These are phyloP conservation scores for Micromesistius poutassou DNA, from an alignment of 2,797 vertebrate species.

Conservation along the genomic window DNA sequence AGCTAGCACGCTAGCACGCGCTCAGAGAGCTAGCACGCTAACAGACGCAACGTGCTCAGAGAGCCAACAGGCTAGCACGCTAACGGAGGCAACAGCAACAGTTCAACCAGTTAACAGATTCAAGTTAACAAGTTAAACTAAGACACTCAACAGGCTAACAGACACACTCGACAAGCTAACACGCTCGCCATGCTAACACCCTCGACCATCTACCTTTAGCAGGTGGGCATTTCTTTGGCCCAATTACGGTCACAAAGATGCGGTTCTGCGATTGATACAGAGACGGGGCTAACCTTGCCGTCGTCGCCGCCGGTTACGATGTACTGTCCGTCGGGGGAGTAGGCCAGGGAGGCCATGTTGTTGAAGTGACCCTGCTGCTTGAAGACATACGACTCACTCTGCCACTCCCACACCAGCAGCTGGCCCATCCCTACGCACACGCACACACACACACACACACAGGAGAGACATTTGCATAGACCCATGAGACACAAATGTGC, in stretches of 20 bases:
- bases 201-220: not conserved
- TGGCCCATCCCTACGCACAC: constrained; percentile 83
- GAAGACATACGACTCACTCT: constrained; percentile 94
- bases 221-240: not conserved
- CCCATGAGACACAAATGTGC: no score
- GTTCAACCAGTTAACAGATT: not conserved
- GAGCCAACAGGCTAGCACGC: not conserved
- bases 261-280: not conserved
- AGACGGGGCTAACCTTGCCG: constrained; percentile 80
- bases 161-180: not conserved
- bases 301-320: constrained; percentile 91
- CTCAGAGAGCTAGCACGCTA: not conserved
- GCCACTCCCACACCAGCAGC: constrained; percentile 98
- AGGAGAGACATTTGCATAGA: no score
- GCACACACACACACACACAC: not conserved
- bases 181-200: not conserved
- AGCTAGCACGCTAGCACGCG: not conserved
- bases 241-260: not conserved
- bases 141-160: not conserved
- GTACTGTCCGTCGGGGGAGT: constrained; percentile 93
- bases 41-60: not conserved
- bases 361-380: constrained; percentile 98
- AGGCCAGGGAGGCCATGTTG: constrained; percentile 90
- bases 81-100: not conserved
- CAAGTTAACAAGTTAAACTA: no score